Base-by-base conservation (phyloP, 2,113 vertebrate genomes). In the Edolisoma coerulescens region DNA sequence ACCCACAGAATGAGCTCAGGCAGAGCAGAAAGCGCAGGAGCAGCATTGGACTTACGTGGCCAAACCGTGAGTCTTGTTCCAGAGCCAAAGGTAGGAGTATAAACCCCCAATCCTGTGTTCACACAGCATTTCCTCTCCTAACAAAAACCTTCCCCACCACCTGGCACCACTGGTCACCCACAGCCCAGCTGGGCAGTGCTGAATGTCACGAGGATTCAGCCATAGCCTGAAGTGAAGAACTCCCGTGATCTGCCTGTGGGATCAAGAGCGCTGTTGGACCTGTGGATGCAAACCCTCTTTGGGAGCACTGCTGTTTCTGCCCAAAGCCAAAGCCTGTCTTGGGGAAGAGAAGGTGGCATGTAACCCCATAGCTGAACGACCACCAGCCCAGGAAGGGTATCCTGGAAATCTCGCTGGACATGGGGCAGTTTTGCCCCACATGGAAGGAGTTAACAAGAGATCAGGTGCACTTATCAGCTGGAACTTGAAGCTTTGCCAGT, bases 381-480 rank as follows among this genome's bases (percentile, higher is more conserved):
- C 50, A 35, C 10, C 52, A 56, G 8, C 50, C 21, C 15, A 28
- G 33, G 21, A 67, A 50, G 16, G 6, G 4, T 16, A 13, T 35
- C 24, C 41, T 41, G 33, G 27, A 49, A 39, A 50, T 7, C 15
- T 15, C 0, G 0, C 37, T 52, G 30, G 20, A 3, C 22, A 19
- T 1, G 8, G 19, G 5, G 6, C 12, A 47, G 21, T 28, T 73
- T 45, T 54, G 7, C 6, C 14, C 7, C 8, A 7, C 11, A 4
- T 20, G 33, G 61, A 82, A 44, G 6, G 9, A 41, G 4, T 20
- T 8, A 18, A 64, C 5, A 59, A 10, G 15, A 42, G 24, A 21
- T 28, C 2, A 3, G 10, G 2, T 1, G 17, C 30, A 63, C 11
- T 63, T 27, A 7, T 18, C 50, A 35, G 28, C 77, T 21, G 60